Conservation (phyloP, 2,113 vertebrate species). For the Cepphus grylle region DNA sequence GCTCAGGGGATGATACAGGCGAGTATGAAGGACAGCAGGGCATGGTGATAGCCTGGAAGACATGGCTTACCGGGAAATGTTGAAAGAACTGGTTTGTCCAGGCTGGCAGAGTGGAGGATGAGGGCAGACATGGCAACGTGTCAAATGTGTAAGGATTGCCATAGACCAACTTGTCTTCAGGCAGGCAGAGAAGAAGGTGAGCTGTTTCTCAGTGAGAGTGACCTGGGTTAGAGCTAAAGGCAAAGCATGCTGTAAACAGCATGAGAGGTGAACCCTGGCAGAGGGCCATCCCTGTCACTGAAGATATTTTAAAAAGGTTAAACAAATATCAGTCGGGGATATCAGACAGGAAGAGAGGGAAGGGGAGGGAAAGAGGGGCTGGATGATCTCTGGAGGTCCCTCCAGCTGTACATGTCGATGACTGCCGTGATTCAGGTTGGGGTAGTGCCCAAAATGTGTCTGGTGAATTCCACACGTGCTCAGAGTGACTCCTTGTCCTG, state of each 20-base stretch:
- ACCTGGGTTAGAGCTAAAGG: not conserved
- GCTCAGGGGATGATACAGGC: not conserved
- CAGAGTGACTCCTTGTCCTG: not conserved
- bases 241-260: not conserved
- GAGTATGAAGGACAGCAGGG: not conserved
- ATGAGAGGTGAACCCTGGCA: not conserved
- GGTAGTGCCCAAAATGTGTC: constrained; percentile 44
- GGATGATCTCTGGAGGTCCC: not conserved
- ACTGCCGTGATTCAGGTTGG: not conserved
- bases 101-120: not conserved
- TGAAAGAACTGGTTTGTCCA: not conserved
- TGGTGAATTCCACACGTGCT: constrained; percentile 12
- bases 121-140: not conserved
- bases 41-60: not conserved
- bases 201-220: not conserved
- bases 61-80: not conserved
- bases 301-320: constrained; percentile 35
- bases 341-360: constrained; percentile 9
- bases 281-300: not conserved
- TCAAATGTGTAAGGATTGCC: not conserved
- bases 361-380: not conserved
- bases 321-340: not conserved
- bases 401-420: not conserved
- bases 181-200: not conserved
- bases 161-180: not conserved